Conservation (phyloP, 2,113 vertebrate species). For the Maccullochella peelii region DNA sequence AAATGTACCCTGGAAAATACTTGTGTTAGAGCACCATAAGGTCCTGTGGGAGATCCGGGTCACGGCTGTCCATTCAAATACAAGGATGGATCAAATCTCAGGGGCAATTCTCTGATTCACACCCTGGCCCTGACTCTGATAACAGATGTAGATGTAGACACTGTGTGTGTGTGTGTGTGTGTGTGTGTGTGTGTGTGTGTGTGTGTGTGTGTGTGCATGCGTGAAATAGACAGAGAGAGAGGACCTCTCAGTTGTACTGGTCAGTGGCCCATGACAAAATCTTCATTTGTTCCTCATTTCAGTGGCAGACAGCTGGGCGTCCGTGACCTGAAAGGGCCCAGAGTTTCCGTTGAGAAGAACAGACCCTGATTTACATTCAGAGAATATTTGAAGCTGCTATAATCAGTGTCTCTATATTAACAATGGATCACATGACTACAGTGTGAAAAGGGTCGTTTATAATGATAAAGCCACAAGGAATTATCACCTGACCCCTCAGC, state of each 20-base stretch:
- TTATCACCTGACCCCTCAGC: too few relatives aligned
- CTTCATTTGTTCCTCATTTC: constrained; percentile 64
- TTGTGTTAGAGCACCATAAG: not conserved
- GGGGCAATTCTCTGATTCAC: constrained; percentile 57
- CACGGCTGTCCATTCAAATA: constrained; percentile 39
- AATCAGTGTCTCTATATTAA: not conserved
- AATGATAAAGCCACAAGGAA: too few relatives aligned
- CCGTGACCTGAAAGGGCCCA: not conserved
- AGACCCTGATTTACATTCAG: not conserved
- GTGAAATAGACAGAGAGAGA: not conserved
- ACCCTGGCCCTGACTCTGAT: constrained; percentile 30
- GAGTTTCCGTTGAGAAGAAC: not conserved
- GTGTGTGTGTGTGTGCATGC: constrained; percentile 20
- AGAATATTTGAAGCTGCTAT: not conserved
- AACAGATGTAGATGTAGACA: too few relatives aligned
- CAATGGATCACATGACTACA: not conserved
- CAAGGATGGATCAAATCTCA: constrained; percentile 55
- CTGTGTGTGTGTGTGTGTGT: constrained; percentile 7
- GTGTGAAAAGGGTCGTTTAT: too few relatives aligned
- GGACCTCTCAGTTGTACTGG: constrained; percentile 48
- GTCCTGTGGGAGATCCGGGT: constrained; percentile 22
- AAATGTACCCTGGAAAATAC: not conserved
- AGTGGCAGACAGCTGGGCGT: not conserved
- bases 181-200: constrained; percentile 21
- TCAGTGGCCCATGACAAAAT: constrained; percentile 53